A percentile compares a stretch with the other conserved stretches of the same genome.
Conservation (phyloP, 2,797 vertebrate genomes). For the Labeo calbasu region DNA sequence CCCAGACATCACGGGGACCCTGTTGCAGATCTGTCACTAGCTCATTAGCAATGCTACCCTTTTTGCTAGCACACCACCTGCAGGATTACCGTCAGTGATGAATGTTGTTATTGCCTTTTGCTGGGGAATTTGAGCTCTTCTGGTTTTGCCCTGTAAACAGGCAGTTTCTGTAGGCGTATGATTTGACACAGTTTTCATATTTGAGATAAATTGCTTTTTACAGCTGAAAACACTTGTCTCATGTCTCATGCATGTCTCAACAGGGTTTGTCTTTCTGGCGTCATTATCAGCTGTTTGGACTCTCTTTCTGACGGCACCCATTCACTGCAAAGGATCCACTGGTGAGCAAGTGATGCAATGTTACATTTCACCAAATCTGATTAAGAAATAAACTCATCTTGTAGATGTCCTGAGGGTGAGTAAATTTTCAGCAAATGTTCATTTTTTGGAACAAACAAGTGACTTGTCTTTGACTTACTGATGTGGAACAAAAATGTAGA, state of each 20-base stretch:
- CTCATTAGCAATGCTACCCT: slow-evolving; percentile 34
- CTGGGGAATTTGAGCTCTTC: neutral
- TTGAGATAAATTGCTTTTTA: neutral
- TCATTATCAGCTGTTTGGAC: neutral
- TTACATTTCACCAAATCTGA: neutral
- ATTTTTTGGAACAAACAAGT: neutral
- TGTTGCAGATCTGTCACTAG: slow-evolving; percentile 21
- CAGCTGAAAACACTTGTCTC: neutral
- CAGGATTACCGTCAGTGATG: slow-evolving; percentile 37
- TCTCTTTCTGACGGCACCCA: neutral
- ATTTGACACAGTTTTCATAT: neutral
- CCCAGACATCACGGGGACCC: slow-evolving; percentile 14
- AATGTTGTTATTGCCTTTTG: slow-evolving; percentile 45
- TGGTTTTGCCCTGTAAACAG: neutral
- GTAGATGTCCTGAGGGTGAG: neutral
- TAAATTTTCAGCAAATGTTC: neutral
- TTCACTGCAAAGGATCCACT: neutral
- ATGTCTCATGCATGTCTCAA: neutral
- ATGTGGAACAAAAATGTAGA: neutral
- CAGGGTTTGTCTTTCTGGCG: neutral
- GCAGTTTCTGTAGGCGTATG: neutral
- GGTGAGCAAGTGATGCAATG: neutral
- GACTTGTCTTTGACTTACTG: neutral
- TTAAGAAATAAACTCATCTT: neutral
- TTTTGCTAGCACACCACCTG: slow-evolving; percentile 26